Evolutionary conservation across 1,140 invertebrate species (phyloP), one percentile per base, ranked within the genome.

Genomic region (Zaprionus gabonicus): DNA sequence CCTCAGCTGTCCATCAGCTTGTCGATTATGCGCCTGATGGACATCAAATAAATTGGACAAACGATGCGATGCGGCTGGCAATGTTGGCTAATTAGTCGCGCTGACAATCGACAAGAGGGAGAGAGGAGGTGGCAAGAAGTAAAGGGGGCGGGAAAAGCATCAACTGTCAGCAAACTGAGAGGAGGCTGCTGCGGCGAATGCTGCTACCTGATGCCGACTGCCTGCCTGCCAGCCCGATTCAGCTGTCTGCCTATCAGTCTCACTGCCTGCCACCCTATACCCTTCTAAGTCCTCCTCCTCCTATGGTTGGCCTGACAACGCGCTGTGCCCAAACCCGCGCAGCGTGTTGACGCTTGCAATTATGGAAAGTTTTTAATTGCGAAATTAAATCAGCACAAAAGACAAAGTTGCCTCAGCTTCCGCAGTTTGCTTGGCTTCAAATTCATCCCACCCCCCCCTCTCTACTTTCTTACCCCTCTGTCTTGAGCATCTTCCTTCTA

Each of bases 291-390:
- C 38, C 15, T 3, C 41, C 6, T n/a, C 2, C 41, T 6, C 41
- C 13, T 6, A 17, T 58, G 46, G 64, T 41, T 57, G 71, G 53
- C 41, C 20, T 25, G 56, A 34, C 64, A 73, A 73, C 31, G 46
- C 46, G 41, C n/a, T 17, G 15, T 38, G 38, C 41, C 44, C 41
- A 46, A 17, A 31, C 27, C 41, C 49, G 34, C 38, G 57, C 41
- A 12, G 66, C 55, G 25, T 77, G 73, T 78, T 87, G 71, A 60
- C 60, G 49, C 63, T 90, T 51, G 76, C 79, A 91, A 80, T 86
- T 91, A 91, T 79, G 77, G 66, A 86, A 90, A 90, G 69, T 86
- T 90, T 85, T 81, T 91, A 86, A 90, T 91, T 80, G 77, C 79
- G 73, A 78, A 72, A 85, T 85, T 86, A 86, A 86, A 85, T 86